Base-by-base conservation (phyloP, 2,797 vertebrate species). In the Sebastolobus alascanus region DNA sequence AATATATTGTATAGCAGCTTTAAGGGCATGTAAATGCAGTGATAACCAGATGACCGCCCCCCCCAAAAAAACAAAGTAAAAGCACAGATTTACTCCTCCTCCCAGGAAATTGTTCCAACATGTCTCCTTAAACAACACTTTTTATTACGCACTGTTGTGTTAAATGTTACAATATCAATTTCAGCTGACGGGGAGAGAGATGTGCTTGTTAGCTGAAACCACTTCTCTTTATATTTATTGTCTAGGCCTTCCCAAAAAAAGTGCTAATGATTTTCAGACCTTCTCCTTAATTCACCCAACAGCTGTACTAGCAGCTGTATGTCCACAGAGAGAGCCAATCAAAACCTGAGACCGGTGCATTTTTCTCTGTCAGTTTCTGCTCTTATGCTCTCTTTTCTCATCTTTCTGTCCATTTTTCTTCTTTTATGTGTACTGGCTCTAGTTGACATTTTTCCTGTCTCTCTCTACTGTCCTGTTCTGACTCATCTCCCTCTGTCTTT, bases 231-330 rank as follows among this genome's bases (percentile, higher is more conserved):
- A 74, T 77, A 69, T 85, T 79, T 77, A 76, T 60, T 60, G 76
- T 73, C 64, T 33, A 4, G 6, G 66, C 43, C 58, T 20, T 1
- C 6, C 58, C 50, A 9, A 25, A 37, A 67, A 80, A 73, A 43
- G 73, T 60, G 74, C 56, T 87, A 86, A 90, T 90, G 85, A 82
- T 83, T 92, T 81, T 90, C 73, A 88, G 86, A 71, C 83, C 50
- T 73, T 72, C 79, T 64, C 56, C 33, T 78, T 83, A 65, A 89
- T 79, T 89, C 61, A 77, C 38, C 67, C 37, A 84, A 31, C 91
- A 91, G 80, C 91, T 93, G 85, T 75, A 74, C 58, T 2, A 72
- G 73, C 91, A 90, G 87, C 83, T 84, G 83, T 31, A 77, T 76
- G 75, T 77, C 82, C 70, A 56, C 63, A 20, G 56, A 79, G 79